Conservation (phyloP, 2,113 vertebrate species). For the Boleophthalmus pectinirostris region DNA sequence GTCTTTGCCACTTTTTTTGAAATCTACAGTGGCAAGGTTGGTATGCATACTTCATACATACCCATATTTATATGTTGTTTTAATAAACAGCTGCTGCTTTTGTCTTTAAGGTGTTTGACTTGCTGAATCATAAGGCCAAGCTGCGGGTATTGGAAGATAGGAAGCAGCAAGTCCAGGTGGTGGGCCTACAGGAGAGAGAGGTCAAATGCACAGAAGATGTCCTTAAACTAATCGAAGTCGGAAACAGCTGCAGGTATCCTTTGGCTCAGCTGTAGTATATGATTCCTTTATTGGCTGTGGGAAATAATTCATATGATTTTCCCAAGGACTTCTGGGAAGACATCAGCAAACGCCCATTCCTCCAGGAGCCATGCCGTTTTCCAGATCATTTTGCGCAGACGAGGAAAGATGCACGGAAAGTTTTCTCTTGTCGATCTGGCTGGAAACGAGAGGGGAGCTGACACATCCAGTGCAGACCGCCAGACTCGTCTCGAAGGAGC, state of each 20-base stretch:
- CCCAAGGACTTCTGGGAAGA: constrained; percentile 94
- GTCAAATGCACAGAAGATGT: constrained; percentile 97
- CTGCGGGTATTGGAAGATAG: constrained; percentile 95
- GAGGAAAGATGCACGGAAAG: constrained; percentile 96
- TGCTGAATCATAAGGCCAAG: constrained; percentile 94
- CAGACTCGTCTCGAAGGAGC: constrained; percentile 96
- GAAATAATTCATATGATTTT: background rate
- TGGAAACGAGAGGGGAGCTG: constrained; percentile 96
- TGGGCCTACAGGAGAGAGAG: constrained; percentile 92
- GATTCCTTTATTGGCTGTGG: background rate
- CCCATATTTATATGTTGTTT: background rate
- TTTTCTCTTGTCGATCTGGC: constrained; percentile 98
- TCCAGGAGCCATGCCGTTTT: constrained; percentile 97
- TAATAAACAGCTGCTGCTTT: background rate
- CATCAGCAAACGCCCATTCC: constrained; percentile 94
- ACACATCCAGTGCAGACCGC: constrained; percentile 95
- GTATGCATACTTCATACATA: constrained; percentile 10
- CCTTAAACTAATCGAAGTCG: constrained; percentile 94
- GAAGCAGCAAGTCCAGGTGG: constrained; percentile 98
- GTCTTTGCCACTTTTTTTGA: constrained; percentile 98
- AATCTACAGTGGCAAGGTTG: constrained; percentile 97
- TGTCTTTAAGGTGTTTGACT: constrained; percentile 88
- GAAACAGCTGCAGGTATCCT: constrained; percentile 95
- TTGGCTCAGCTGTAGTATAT: background rate
- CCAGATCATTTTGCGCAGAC: constrained; percentile 93